Evolutionary conservation across 2,113 vertebrate species (phyloP).

Genomic region (Mastomys natalensis): DNA sequence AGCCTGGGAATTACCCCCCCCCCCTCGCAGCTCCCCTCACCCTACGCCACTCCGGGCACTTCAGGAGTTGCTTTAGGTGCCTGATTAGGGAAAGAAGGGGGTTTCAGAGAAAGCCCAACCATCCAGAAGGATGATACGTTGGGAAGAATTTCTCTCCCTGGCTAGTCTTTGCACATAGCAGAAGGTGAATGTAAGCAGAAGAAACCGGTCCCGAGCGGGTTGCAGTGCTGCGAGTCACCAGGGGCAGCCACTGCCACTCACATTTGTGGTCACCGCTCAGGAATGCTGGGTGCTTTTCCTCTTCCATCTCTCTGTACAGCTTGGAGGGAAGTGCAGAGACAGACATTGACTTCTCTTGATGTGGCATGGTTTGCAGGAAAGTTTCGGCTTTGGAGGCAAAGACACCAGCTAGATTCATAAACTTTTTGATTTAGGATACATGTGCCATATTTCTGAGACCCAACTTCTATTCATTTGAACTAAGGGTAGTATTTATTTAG

Average conservation of each 20-base stretch:
- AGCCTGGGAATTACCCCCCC: not conserved
- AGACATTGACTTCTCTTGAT: not conserved
- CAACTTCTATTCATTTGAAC: not conserved
- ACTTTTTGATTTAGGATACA: not conserved
- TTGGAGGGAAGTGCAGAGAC: not conserved
- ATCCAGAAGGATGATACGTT: not conserved
- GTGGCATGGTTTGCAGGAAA: not conserved
- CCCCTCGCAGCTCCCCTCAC: too few species aligned
- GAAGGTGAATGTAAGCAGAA: not conserved
- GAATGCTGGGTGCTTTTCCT: not conserved
- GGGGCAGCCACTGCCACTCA: not conserved
- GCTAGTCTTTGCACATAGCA: not conserved
- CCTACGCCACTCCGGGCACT: too few species aligned
- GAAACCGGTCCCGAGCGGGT: accelerated
- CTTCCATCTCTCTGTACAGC: not conserved
- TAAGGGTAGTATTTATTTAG: not conserved
- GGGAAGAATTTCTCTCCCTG: not conserved
- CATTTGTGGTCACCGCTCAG: not conserved
- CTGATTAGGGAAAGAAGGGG: not conserved
- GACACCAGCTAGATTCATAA: not conserved
- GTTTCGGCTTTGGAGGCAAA: not conserved
- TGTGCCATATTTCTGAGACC: not conserved
- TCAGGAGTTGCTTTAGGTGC: not conserved
- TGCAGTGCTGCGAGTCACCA: not conserved
- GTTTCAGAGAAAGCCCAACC: not conserved